Percentiles rank a stretch among this genome's conserved stretches.
Conservation (phyloP, 1,140 invertebrate species). For the Plodia interpunctella region DNA sequence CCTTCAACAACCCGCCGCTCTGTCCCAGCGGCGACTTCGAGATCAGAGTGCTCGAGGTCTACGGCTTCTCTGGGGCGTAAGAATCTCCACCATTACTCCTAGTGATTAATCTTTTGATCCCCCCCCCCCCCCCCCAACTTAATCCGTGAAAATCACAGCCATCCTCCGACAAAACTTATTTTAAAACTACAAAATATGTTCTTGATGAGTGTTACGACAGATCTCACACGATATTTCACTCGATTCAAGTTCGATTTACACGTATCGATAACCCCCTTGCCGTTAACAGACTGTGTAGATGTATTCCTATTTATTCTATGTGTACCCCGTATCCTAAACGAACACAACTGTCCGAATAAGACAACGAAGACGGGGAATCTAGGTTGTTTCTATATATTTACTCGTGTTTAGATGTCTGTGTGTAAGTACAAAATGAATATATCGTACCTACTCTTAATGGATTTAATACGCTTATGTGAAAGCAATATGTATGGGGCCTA, state of each 20-base stretch:
- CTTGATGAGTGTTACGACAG: neutral
- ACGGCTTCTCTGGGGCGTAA: conserved; percentile 90
- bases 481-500: conserved; percentile 57
- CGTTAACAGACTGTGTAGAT: conserved; percentile 61
- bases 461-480: conserved; percentile 64
- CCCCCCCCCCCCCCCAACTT: conserved; percentile 7
- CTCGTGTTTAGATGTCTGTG: conserved; percentile 49
- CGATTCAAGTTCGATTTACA: conserved; percentile 13
- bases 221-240: neutral
- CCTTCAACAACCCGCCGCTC: conserved; percentile 96
- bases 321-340: conserved; percentile 48
- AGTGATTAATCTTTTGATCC: conserved; percentile 33
- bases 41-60: conserved; percentile 95
- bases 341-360: conserved; percentile 59
- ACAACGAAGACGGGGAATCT: conserved; percentile 69
- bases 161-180: conserved; percentile 6
- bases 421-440: conserved; percentile 69
- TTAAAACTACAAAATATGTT: neutral
- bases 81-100: no score
- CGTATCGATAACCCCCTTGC: conserved; percentile 36
- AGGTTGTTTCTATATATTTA: conserved; percentile 67
- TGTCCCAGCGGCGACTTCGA: conserved; percentile 93
- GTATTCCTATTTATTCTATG: conserved; percentile 56
- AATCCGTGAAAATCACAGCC: conserved; percentile 16
- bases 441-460: conserved; percentile 54